Conservation (phyloP, 1,140 invertebrate species). For the Megalopta genalis region DNA sequence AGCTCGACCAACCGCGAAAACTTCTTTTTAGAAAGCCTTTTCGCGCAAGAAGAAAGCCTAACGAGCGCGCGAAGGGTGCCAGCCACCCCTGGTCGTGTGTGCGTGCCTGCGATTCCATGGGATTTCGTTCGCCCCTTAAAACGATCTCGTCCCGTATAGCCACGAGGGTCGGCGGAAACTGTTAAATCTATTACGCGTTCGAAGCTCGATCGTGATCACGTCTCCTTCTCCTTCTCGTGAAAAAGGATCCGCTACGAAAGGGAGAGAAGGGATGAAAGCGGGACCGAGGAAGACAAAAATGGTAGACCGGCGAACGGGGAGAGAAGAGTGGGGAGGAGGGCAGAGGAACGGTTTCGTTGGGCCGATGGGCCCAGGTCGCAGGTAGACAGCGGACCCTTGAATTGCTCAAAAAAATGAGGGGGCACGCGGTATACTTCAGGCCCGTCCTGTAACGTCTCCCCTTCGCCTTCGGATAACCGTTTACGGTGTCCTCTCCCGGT, state of each 20-base stretch:
- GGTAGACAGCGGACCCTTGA: slow-evolving; percentile 59
- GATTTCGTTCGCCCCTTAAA: slow-evolving; percentile 27
- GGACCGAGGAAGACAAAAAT: slow-evolving; percentile 29
- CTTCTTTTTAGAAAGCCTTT: background rate
- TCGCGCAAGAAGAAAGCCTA: background rate
- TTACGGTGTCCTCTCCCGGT: slow-evolving; percentile 21
- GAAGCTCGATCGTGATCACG: slow-evolving; percentile 58
- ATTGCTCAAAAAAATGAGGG: slow-evolving; percentile 64
- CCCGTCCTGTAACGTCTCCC: slow-evolving; percentile 38
- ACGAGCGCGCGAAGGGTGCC: slow-evolving; percentile 2
- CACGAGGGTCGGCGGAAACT: slow-evolving; percentile 51
- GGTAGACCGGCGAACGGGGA: background rate
- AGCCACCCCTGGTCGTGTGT: background rate
- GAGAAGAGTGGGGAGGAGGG: background rate
- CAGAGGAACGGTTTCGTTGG: slow-evolving; percentile 43
- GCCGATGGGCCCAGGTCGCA: slow-evolving; percentile 50
- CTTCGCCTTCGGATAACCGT: slow-evolving; percentile 28
- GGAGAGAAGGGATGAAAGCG: slow-evolving; percentile 31
- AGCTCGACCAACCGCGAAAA: background rate
- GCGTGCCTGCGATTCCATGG: background rate
- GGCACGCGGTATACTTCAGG: slow-evolving; percentile 29
- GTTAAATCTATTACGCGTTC: slow-evolving; percentile 66
- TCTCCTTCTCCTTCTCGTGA: too few relatives aligned
- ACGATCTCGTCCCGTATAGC: slow-evolving; percentile 33
- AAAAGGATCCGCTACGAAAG: slow-evolving; percentile 27